Evolutionary conservation across 2,888 invertebrate genomes (phyloP).

Genomic region (Rotaria socialis): DNA sequence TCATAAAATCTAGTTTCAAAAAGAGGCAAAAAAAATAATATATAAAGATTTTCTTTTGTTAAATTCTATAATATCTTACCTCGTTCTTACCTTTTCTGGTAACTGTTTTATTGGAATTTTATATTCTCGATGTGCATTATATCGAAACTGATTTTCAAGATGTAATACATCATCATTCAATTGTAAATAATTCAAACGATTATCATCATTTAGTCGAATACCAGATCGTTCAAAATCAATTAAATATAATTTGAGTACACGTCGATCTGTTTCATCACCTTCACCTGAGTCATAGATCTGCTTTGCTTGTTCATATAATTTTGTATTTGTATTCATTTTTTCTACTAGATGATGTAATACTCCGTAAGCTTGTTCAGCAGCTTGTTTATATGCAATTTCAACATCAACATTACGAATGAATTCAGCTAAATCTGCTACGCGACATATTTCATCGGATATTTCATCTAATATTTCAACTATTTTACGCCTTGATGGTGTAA

Average conservation of each 20-base stretch:
- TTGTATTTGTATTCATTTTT: slow-evolving; percentile 44
- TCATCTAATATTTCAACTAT: slow-evolving; percentile 46
- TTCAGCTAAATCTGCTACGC: slow-evolving; percentile 46
- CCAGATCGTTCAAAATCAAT: slow-evolving; percentile 45
- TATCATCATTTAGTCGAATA: slow-evolving; percentile 17
- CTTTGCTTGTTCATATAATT: slow-evolving; percentile 42
- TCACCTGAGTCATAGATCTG: not conserved
- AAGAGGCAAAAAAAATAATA: not conserved
- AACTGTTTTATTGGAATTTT: slow-evolving; percentile 25
- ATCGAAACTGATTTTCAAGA: slow-evolving; percentile 42
- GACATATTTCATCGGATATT: slow-evolving; percentile 46
- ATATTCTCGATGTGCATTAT: slow-evolving; percentile 39
- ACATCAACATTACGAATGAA: slow-evolving; percentile 44
- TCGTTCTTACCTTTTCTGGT: not conserved
- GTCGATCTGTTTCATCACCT: slow-evolving; percentile 37
- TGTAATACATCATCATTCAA: slow-evolving; percentile 43
- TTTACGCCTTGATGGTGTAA: slow-evolving; percentile 30
- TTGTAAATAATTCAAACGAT: slow-evolving; percentile 40
- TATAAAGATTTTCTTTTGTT: no score
- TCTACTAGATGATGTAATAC: slow-evolving; percentile 42
- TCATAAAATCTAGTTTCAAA: not conserved
- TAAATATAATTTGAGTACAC: slow-evolving; percentile 43
- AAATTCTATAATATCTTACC: not conserved
- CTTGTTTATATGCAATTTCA: slow-evolving; percentile 32
- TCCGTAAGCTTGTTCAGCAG: slow-evolving; percentile 39